Evolutionary conservation across 92 coral and sea anemone species (phyloP).

Genomic region (Desmophyllum pertusum): DNA sequence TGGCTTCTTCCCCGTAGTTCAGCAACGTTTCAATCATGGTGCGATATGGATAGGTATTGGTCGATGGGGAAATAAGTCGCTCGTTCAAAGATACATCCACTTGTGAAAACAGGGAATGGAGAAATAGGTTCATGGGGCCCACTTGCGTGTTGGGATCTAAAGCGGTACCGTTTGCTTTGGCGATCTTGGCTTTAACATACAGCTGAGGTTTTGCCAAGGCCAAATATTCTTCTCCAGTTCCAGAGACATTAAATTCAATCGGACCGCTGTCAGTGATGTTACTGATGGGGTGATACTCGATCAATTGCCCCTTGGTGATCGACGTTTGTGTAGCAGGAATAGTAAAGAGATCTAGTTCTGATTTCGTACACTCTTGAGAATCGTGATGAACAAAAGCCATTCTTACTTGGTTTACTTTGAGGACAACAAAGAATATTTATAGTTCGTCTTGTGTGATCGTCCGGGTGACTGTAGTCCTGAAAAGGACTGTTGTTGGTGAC

Average conservation of each 20-base stretch:
- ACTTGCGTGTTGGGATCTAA: constrained; percentile 35
- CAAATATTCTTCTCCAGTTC: constrained; percentile 52
- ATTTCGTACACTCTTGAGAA: constrained; percentile 50
- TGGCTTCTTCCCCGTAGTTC: constrained; percentile 64
- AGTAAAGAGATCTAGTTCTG: constrained; percentile 56
- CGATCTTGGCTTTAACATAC: too few species aligned
- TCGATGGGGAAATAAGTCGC: constrained; percentile 30
- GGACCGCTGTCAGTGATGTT: constrained; percentile 37
- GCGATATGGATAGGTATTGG: constrained; percentile 39
- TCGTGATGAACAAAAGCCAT: constrained; percentile 45
- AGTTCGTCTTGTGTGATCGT: too few species aligned
- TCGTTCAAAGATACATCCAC: constrained; percentile 35
- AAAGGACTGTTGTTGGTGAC: too few species aligned
- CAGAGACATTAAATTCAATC: constrained; percentile 52
- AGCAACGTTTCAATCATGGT: constrained; percentile 45
- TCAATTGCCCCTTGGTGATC: constrained; percentile 25
- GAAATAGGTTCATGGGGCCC: constrained; percentile 44
- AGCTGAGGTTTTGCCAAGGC: too few species aligned
- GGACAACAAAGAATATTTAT: too few species aligned
- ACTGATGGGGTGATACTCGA: constrained; percentile 50
- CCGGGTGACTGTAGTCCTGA: too few species aligned
- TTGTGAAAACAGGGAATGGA: constrained; percentile 42
- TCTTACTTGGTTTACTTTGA: too few species aligned
- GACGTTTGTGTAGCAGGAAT: constrained; percentile 57
- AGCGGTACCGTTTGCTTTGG: constrained; percentile 44